Evolutionary conservation across 2,888 invertebrate species (phyloP).

Genomic region (Hetaerina titia): DNA sequence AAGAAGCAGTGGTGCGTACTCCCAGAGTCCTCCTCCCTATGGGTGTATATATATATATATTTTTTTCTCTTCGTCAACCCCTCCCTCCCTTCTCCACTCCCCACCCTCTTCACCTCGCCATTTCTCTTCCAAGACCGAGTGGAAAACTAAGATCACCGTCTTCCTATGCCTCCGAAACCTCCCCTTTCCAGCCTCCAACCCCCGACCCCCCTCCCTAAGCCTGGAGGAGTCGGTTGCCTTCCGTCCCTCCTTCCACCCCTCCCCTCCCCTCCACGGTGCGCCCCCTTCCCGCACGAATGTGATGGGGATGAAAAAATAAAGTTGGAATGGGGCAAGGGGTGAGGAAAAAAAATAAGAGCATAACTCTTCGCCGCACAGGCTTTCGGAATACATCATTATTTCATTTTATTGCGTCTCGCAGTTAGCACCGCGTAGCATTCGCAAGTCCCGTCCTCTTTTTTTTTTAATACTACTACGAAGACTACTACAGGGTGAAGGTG

Average conservation of each 20-base stretch:
- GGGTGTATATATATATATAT: too few species aligned
- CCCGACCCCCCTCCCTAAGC: neutral
- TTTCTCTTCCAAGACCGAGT: neutral
- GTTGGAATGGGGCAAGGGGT: neutral
- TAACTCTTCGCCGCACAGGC: conserved; percentile 4
- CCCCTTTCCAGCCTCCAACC: neutral
- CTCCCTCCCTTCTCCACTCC: neutral
- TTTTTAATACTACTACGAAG: neutral
- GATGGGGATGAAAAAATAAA: neutral
- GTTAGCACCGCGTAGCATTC: conserved; percentile 48
- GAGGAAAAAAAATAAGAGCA: neutral
- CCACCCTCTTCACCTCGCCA: neutral
- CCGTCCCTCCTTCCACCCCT: neutral
- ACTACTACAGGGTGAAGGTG: neutral
- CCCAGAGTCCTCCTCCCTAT: too few species aligned
- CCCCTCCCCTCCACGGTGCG: neutral
- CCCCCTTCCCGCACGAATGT: neutral
- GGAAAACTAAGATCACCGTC: neutral
- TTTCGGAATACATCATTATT: conserved; percentile 56
- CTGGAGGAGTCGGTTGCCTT: neutral
- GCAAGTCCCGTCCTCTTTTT: neutral
- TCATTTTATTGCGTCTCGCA: conserved; percentile 53
- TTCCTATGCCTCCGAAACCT: neutral
- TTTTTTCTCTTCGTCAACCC: too few species aligned
- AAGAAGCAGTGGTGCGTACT: neutral